Evolutionary conservation across 2,888 invertebrate genomes (phyloP), one percentile per base, ranked within the genome.

Genomic region (Smittia sp.): DNA sequence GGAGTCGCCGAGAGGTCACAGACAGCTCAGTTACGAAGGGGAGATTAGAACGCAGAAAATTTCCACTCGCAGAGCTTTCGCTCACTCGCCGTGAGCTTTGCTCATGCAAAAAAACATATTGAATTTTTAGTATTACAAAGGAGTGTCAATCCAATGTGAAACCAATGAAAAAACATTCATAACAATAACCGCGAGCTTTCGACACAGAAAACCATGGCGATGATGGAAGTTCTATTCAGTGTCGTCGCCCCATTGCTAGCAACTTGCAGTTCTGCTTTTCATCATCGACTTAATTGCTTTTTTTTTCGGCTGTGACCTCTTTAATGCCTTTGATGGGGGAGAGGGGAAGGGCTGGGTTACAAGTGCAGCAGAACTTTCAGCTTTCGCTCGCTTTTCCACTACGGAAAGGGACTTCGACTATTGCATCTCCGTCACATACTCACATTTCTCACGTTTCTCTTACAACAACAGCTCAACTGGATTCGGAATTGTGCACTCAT

Each of bases 51-150:
- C 32, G 32, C 32, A 32, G 32, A 32, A 32, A 32, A 32, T 32
- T 32, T 32, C 32, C 32, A 32, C 32, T 32, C 32, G 32, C 3
- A 32, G 9, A 32, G 32, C 32, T 32, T n/a, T n/a, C n/a, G n/a
- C n/a, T n/a, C n/a, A n/a, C 32, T 3, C 32, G 9, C 32, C 32
- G 46, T n/a, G n/a, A 46, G 15, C 15, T 32, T 15, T 46, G 15
- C 46, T 15, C 11, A 58, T 20, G 58, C 22, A 22, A 58, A 58
- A 58, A 39, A 69, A 69, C 69, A 69, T 69, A 69, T 69, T 69
- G 69, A 69, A 69, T 69, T 69, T 69, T 69, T 54, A n/a, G n/a
- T n/a, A 52, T 54, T 54, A 24, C 52, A 25, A 27, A 69, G 69
- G 69, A 69, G 69, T 69, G 69, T 58, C 58, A 20, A 58, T 46